Evolutionary conservation across 2,797 vertebrate genomes (phyloP).

Genomic region (Phrynocephalus forsythii): DNA sequence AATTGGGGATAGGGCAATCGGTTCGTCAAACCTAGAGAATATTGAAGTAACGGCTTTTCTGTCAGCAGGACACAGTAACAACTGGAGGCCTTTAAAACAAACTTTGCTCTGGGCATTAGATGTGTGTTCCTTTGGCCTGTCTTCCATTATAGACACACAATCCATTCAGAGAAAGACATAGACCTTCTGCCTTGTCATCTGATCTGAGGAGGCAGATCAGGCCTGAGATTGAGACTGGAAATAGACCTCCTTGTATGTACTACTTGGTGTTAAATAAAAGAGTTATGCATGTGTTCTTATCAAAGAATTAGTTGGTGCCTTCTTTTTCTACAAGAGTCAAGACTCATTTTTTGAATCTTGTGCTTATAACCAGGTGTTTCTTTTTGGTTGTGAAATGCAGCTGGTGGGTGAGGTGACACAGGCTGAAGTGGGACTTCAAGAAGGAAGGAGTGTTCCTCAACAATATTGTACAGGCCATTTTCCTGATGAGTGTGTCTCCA

Average conservation of each 20-base stretch:
- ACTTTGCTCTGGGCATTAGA: constrained; percentile 57
- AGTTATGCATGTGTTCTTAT: constrained; percentile 33
- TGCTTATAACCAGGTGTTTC: neutral
- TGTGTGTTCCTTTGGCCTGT: constrained; percentile 35
- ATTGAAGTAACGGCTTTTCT: no score
- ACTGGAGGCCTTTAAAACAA: constrained; percentile 63
- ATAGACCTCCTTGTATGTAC: constrained; percentile 29
- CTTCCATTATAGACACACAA: constrained; percentile 56
- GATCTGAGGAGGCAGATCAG: constrained; percentile 17
- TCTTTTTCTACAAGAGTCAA: no score
- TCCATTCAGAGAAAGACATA: constrained; percentile 34
- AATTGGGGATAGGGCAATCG: no score
- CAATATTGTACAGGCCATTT: neutral
- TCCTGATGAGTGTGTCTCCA: neutral
- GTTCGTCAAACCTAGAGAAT: no score
- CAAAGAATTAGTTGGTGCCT: neutral
- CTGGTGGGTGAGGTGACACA: neutral
- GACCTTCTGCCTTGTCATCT: constrained; percentile 29
- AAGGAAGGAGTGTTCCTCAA: neutral
- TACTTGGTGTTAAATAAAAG: neutral
- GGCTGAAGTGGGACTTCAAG: no score
- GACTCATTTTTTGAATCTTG: neutral
- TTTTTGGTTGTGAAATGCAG: neutral
- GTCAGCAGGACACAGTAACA: constrained; percentile 13
- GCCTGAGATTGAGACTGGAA: constrained; percentile 37